Base-by-base conservation (phyloP, 1,140 invertebrate species). In the Drosophila pruinosa region DNA sequence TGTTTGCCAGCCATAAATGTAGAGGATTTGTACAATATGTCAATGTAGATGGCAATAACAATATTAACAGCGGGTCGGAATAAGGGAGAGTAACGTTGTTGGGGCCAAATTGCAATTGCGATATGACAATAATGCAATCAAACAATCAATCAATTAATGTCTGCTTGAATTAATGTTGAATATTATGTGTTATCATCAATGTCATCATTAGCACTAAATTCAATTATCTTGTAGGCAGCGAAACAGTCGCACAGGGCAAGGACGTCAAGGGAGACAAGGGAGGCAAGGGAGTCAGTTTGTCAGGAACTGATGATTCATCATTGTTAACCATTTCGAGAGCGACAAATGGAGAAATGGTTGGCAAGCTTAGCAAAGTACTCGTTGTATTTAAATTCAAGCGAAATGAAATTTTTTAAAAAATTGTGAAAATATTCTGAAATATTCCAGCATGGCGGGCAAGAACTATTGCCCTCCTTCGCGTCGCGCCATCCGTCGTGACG, bases 71-170 rank as follows among this genome's bases (percentile, higher is more conserved):
- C 1, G 15, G 6, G 17, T 12, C 8, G 14, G n/a, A n/a, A n/a
- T n/a, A n/a, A 3, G 14, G 10, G 5, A 47, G 47, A 26, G n/a
- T n/a, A 17, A 26, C n/a, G 53, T 39, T 41, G 64, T 22, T 39
- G 17, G 62, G 8, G 17, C 63, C 61, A 70, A 88, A 70, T 78
- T 88, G 61, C 82, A 82, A 78, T 88, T 72, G 83, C 69, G 67
- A 75, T 81, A 75, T 88, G 78, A 88, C 83, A 89, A 88, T 88
- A 88, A 88, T 88, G 83, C 83, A 88, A 88, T 88, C 82, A 89
- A 89, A 75, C 82, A 88, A 88, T 88, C 82, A 86, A 86, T 86
- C 82, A 86, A 86, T 86, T 86, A 88, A 75, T 88, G 82, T 82
- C 82, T 70, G 68, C 78, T 67, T 82, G 64, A 89, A 83, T 88